Conservation (phyloP, 1,140 invertebrate species). For the Pachypsylla venusta region DNA sequence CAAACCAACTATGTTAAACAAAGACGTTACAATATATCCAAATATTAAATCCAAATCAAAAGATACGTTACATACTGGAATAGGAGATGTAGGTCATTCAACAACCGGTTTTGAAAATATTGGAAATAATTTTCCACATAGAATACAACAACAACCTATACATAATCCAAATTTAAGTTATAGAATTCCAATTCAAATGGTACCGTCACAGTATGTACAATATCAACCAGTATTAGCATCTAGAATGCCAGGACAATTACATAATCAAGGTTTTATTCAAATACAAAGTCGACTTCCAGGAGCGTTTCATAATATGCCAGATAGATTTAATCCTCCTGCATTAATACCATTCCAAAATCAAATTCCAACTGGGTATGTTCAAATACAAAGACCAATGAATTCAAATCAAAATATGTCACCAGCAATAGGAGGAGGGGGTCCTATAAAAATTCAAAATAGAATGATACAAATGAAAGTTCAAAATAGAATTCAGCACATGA, state of each 20-base stretch:
- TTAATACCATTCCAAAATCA: conserved; percentile 1
- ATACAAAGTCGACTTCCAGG: not conserved
- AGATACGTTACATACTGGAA: not conserved
- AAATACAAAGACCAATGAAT: conserved; percentile 5
- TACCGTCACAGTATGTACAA: not conserved
- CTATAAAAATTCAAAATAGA: not conserved
- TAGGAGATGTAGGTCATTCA: no score
- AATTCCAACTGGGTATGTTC: not conserved
- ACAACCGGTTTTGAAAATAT: not conserved
- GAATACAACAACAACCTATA: not conserved
- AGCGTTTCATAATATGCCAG: not conserved
- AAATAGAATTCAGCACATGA: not conserved
- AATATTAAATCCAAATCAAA: not conserved
- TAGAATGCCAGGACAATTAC: not conserved
- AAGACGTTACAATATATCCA: not conserved
- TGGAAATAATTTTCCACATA: not conserved
- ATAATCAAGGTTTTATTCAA: not conserved
- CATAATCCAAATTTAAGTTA: not conserved
- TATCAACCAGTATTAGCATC: not conserved
- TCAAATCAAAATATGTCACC: not conserved
- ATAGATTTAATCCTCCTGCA: not conserved
- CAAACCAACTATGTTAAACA: not conserved
- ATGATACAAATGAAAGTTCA: not conserved
- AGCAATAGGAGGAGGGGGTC: no score
- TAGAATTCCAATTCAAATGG: not conserved